Conservation (phyloP, 2,888 invertebrate genomes). For the Herminia tarsipennalis region DNA sequence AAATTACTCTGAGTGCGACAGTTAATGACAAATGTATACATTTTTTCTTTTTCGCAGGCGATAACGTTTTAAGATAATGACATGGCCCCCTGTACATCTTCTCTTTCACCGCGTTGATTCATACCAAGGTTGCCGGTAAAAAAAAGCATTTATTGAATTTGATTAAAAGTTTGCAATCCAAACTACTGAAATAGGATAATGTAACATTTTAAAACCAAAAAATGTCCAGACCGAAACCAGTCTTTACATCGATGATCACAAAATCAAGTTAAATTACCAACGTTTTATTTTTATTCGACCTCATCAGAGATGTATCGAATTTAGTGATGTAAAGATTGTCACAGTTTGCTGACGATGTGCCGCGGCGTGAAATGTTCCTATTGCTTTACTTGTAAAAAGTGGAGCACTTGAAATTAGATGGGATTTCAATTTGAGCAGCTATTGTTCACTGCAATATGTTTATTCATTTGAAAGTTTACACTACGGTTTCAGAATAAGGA, state of each 20-base stretch:
- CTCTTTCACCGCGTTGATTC: too few relatives aligned
- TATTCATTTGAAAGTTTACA: slow-evolving; percentile 5
- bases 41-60: too few relatives aligned
- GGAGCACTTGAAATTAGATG: slow-evolving; percentile 19
- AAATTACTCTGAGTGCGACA: too few relatives aligned
- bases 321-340: slow-evolving; percentile 16
- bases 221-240: too few relatives aligned
- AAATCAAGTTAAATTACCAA: background rate
- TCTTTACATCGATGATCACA: background rate
- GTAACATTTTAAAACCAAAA: too few relatives aligned
- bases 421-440: slow-evolving; percentile 8
- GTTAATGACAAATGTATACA: too few relatives aligned
- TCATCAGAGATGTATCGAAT: slow-evolving; percentile 10
- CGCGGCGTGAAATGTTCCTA: slow-evolving; percentile 9
- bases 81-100: too few relatives aligned
- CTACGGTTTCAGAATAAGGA: slow-evolving; percentile 2
- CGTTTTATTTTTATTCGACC: background rate
- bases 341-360: slow-evolving; percentile 9
- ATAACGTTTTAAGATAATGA: too few relatives aligned
- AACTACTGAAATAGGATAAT: too few relatives aligned
- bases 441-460: slow-evolving; percentile 12
- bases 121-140: too few relatives aligned
- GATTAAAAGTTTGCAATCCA: too few relatives aligned
- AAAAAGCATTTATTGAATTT: too few relatives aligned
- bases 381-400: slow-evolving; percentile 6